A percentile compares a stretch with the other conserved stretches of the same genome.
Conservation (phyloP, 2,797 vertebrate species). For the Tragelaphus oryx region DNA sequence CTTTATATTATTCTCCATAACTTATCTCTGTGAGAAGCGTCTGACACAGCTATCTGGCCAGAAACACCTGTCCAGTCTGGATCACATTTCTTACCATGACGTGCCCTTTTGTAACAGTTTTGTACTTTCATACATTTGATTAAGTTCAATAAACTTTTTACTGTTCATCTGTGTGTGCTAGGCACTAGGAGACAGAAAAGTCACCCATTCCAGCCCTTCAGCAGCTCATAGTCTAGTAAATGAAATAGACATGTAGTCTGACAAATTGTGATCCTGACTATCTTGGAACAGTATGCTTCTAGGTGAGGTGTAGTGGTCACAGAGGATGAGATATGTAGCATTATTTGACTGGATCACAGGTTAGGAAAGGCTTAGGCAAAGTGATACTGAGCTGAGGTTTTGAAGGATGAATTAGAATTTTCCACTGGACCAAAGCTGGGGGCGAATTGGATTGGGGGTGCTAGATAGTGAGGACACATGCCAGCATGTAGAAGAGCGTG, state of each 20-base stretch:
- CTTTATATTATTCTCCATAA: neutral
- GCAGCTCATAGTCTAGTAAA: neutral
- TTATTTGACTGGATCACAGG: neutral
- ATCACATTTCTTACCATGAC: neutral
- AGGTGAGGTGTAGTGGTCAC: neutral
- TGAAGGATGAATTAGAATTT: neutral
- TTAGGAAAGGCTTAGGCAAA: neutral
- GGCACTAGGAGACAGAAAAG: neutral
- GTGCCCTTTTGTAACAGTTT: neutral
- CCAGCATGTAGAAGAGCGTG: neutral
- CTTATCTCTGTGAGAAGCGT: neutral
- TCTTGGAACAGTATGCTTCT: neutral
- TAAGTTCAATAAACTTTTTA: neutral
- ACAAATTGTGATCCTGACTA: neutral
- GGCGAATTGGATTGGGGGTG: neutral
- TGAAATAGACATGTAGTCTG: neutral
- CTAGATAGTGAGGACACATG: neutral
- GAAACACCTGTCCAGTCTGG: neutral
- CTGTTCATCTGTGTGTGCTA: neutral
- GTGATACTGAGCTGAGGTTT: neutral
- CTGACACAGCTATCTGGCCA: neutral
- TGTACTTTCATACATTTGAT: neutral
- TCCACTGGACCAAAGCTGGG: neutral
- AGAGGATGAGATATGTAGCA: neutral
- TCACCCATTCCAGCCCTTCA: neutral